Percentiles rank a stretch among this genome's conserved stretches.
Evolutionary conservation across 1,140 invertebrate genomes (phyloP).

Genomic region (Drosophila repletoides): DNA sequence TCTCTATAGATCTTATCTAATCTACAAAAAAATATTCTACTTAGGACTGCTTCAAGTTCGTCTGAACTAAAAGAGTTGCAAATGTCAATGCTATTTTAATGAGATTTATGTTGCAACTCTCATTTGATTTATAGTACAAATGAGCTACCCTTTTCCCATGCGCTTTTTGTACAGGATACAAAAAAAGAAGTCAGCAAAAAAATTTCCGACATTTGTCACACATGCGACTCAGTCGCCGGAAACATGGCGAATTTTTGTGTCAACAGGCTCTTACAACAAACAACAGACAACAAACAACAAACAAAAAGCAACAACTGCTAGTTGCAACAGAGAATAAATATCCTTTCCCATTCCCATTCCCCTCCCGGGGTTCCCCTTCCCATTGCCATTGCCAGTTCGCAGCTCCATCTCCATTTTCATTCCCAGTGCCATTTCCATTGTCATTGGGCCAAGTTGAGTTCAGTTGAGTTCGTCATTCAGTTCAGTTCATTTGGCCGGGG

Average conservation of each 20-base stretch:
- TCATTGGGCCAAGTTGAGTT: slow-evolving; percentile 35
- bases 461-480: slow-evolving; percentile 58
- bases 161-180: not conserved
- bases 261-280: slow-evolving; percentile 48
- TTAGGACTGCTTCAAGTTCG: no score
- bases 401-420: not conserved
- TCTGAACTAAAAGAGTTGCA: no score
- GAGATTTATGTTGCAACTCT: no score
- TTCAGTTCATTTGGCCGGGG: slow-evolving; percentile 58
- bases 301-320: slow-evolving; percentile 1
- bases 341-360: not conserved
- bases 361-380: slow-evolving; percentile 12
- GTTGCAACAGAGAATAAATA: slow-evolving; percentile 18
- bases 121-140: no score
- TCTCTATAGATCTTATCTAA: no score
- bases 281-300: not conserved
- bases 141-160: no score
- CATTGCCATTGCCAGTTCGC: slow-evolving; percentile 46
- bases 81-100: no score
- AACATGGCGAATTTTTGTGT: slow-evolving; percentile 63
- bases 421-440: slow-evolving; percentile 35
- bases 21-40: no score
- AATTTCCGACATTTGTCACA: slow-evolving; percentile 73
- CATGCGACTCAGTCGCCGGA: slow-evolving; percentile 63
- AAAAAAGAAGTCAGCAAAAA: slow-evolving; percentile 35